These are phyloP conservation scores for Geotrupes spiniger DNA, from an alignment of 2,888 invertebrate species.

Conservation along the genomic window DNA sequence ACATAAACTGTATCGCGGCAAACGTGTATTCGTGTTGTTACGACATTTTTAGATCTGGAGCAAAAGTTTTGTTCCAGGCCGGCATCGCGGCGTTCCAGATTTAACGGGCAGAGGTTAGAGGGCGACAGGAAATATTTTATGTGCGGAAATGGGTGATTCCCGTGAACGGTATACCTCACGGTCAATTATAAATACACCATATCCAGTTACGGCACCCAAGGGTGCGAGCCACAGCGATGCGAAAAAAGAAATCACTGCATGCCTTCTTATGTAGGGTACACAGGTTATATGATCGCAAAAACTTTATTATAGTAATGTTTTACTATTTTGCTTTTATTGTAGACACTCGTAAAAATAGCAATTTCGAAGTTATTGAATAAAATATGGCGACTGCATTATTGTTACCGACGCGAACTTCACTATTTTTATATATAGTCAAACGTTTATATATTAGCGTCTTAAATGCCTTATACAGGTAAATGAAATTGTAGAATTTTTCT, in stretches of 20 bases:
- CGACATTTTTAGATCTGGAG: no score
- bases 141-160: not conserved
- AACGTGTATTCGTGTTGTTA: no score
- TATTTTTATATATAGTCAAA: no score
- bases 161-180: not conserved
- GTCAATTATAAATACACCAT: constrained; percentile 9
- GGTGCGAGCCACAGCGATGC: not conserved
- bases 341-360: constrained; percentile 1
- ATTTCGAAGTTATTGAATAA: constrained; percentile 6
- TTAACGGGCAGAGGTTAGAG: not conserved
- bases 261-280: not conserved
- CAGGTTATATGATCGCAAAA: not conserved
- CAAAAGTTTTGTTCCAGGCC: no score
- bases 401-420: no score
- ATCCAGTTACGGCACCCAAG: constrained; percentile 1
- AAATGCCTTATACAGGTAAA: no score
- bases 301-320: constrained; percentile 3
- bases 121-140: not conserved
- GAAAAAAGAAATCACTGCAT: no score
- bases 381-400: not conserved
- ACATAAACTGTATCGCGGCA: no score
- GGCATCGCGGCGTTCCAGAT: no score
- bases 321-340: constrained; percentile 3
- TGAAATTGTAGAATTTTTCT: no score
- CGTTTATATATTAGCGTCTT: no score